phyloP scores from a whole-genome alignment of 2,888 invertebrate species.

The Amiota mariae region DNA sequence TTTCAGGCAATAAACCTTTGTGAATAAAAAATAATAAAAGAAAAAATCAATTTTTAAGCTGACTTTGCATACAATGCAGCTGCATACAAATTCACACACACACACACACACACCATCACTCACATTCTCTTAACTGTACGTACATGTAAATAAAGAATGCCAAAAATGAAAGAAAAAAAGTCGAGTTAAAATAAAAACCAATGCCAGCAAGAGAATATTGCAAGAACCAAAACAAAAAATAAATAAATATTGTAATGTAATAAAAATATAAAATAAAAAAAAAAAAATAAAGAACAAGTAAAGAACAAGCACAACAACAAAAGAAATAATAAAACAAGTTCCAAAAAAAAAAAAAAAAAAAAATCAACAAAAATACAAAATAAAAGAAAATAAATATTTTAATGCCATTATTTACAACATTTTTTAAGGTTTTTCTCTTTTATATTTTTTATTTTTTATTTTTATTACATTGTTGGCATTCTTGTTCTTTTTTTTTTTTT shows the following conservation, averaged over 20 bases:
- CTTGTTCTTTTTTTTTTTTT: too few species aligned
- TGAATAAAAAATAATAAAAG: neutral
- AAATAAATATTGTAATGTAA: neutral
- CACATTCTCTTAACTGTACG: neutral
- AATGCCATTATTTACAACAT: conserved; percentile 35
- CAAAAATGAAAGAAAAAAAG: neutral
- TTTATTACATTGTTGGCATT: conserved; percentile 23
- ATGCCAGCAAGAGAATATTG: neutral
- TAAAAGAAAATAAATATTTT: conserved; percentile 35
- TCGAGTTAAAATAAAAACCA: neutral
- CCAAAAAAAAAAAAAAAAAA: conserved; percentile 18
- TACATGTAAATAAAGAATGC: neutral
- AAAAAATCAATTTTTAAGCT: conserved; percentile 28
- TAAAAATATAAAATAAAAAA: too few species aligned
- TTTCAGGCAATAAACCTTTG: conserved; percentile 28
- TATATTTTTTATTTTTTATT: neutral
- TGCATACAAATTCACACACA: conserved; percentile 9
- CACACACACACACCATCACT: neutral
- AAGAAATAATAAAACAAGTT: conserved; percentile 10
- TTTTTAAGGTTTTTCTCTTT: conserved; percentile 4
- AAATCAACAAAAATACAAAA: neutral
- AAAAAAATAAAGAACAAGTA: conserved; percentile 11
- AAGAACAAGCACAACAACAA: conserved; percentile 12
- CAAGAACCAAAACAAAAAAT: conserved; percentile 5
- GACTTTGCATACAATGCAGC: conserved; percentile 25